These are phyloP conservation scores for Chloroceryle aenea DNA, from an alignment of 2,113 vertebrate genomes.

Conservation along the genomic window DNA sequence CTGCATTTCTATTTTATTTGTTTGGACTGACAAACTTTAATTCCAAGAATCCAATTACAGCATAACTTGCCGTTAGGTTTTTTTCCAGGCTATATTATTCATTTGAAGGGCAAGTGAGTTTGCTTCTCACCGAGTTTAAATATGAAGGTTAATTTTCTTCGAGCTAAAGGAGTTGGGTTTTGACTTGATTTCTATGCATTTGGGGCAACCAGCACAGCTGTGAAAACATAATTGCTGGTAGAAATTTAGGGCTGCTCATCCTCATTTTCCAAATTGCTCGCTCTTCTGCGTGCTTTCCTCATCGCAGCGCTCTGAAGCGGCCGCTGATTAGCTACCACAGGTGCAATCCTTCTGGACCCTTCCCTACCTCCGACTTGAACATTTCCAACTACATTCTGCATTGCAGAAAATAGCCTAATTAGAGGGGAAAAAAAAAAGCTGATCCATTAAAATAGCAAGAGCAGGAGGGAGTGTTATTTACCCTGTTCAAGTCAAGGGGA, in stretches of 20 bases:
- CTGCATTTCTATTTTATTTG: slow-evolving; percentile 7
- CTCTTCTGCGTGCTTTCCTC: slow-evolving; percentile 27
- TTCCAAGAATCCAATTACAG: slow-evolving; percentile 15
- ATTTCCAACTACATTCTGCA: not conserved
- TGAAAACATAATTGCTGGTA: slow-evolving; percentile 36
- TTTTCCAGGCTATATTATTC: not conserved
- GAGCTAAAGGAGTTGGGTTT: not conserved
- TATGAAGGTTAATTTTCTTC: slow-evolving; percentile 36
- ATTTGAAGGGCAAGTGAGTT: not conserved
- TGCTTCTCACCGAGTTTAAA: not conserved
- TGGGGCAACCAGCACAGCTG: slow-evolving; percentile 53
- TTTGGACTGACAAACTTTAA: slow-evolving; percentile 42
- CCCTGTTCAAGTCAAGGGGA: not conserved
- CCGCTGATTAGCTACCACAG: slow-evolving; percentile 39
- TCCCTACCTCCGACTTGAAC: not conserved
- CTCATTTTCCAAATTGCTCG: slow-evolving; percentile 29
- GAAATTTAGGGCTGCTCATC: slow-evolving; percentile 19
- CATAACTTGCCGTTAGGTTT: not conserved
- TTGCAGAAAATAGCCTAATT: slow-evolving; percentile 27
- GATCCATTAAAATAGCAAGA: not conserved
- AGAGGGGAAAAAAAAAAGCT: slow-evolving; percentile 21
- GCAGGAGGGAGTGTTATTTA: not conserved
- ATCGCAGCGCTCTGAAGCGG: slow-evolving; percentile 21
- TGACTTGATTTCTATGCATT: slow-evolving; percentile 50
- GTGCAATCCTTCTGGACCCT: slow-evolving; percentile 38